These are phyloP conservation scores for Myiothlypis chrysogaster DNA, from an alignment of 2,797 vertebrate species.

Conservation along the genomic window DNA sequence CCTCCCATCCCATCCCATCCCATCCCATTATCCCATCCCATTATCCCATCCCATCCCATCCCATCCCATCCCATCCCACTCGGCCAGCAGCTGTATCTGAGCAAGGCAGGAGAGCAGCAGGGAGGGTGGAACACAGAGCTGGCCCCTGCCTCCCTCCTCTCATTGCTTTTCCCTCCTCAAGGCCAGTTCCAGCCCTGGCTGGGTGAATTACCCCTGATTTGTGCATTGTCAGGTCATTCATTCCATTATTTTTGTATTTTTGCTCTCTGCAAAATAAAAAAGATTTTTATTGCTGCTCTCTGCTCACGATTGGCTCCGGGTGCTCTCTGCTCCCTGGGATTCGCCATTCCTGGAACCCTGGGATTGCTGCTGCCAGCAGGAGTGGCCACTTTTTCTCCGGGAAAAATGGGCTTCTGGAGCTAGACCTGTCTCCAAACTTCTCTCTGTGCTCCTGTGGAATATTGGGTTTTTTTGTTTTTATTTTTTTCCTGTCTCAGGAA, in stretches of 20 bases:
- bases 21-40: no score
- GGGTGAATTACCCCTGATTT: not conserved
- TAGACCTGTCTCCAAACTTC: not conserved
- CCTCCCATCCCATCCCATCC: no score
- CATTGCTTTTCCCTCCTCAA: not conserved
- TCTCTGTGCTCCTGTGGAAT: fast-evolving
- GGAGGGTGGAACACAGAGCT: not conserved
- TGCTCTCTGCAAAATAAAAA: no score
- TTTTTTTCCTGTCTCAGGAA: no score
- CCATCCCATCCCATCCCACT: no score
- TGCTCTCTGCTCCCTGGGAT: not conserved
- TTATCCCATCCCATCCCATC: no score
- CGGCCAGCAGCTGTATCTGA: not conserved
- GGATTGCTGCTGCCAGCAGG: not conserved
- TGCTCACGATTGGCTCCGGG: not conserved
- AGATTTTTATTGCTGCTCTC: not conserved
- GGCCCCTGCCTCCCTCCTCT: not conserved
- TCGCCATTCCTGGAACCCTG: fast-evolving
- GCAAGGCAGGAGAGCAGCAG: not conserved
- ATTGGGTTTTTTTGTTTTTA: no score
- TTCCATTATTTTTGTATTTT: not conserved
- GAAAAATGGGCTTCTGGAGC: fast-evolving
- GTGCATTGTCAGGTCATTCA: not conserved
- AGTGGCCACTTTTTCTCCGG: fast-evolving
- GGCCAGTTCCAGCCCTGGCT: not conserved